phyloP scores from a whole-genome alignment of 1,140 invertebrate genomes.

The Calliphora vicina region DNA sequence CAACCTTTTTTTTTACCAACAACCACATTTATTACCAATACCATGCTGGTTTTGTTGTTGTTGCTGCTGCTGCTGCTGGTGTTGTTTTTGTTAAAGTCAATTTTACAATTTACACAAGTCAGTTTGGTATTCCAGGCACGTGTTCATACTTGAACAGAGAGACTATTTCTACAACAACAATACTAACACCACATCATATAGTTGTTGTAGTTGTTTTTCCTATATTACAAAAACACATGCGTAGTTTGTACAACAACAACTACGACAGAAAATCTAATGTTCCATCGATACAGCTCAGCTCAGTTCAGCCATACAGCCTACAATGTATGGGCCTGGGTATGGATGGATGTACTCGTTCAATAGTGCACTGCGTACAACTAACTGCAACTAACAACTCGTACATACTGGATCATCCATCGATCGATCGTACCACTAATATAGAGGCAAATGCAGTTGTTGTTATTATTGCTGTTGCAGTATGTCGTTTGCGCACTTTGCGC shows the following conservation, averaged over 20 bases:
- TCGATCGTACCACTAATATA: too few species aligned
- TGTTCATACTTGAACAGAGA: constrained; percentile 1
- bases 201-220: background rate
- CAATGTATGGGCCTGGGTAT: too few species aligned
- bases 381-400: too few species aligned
- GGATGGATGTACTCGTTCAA: too few species aligned
- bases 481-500: background rate
- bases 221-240: background rate
- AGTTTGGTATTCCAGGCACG: background rate
- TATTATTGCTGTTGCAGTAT: background rate
- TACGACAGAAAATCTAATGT: background rate
- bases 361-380: too few species aligned
- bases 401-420: too few species aligned
- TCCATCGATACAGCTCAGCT: too few species aligned
- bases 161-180: background rate
- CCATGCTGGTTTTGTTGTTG: background rate
- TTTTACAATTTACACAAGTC: background rate
- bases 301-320: too few species aligned
- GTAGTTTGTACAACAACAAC: background rate
- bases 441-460: background rate
- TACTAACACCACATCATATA: background rate
- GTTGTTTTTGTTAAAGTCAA: background rate
- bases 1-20: background rate
- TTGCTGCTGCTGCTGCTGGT: too few species aligned
- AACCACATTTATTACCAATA: too few species aligned